phyloP scores from a whole-genome alignment of 2,888 invertebrate species.

The Mechanitis messenoides region DNA sequence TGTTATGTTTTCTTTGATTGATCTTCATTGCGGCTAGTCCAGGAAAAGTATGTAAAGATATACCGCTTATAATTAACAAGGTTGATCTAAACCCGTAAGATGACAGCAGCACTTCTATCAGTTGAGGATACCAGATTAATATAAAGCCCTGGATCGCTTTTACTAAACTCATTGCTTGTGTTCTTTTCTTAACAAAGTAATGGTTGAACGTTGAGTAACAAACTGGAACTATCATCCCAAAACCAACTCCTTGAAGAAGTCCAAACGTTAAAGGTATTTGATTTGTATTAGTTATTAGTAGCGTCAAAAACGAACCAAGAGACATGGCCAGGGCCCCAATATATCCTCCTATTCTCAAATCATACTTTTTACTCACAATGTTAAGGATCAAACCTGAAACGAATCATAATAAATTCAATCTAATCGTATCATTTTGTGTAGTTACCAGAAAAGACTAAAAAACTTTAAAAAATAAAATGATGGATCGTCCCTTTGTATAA shows the following conservation, averaged over 20 bases:
- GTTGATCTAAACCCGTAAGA: slow-evolving; percentile 80
- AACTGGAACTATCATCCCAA: slow-evolving; percentile 80
- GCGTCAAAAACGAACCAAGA: slow-evolving; percentile 70
- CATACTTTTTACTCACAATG: slow-evolving; percentile 67
- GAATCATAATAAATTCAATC: slow-evolving; percentile 10
- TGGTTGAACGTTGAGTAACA: slow-evolving; percentile 79
- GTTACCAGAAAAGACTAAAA: neutral
- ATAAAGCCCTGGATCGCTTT: slow-evolving; percentile 78
- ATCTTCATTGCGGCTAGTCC: slow-evolving; percentile 78
- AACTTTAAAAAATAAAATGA: no score
- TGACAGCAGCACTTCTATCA: slow-evolving; percentile 68
- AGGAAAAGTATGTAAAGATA: slow-evolving; percentile 77
- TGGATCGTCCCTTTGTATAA: no score
- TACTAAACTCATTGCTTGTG: slow-evolving; percentile 78
- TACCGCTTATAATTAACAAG: slow-evolving; percentile 74
- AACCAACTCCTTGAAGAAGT: slow-evolving; percentile 77
- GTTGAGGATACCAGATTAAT: slow-evolving; percentile 76
- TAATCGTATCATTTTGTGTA: neutral
- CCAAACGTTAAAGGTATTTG: slow-evolving; percentile 77
- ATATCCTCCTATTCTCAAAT: slow-evolving; percentile 74
- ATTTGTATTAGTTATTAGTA: slow-evolving; percentile 72
- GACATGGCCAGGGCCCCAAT: slow-evolving; percentile 72
- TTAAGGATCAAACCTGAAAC: slow-evolving; percentile 78
- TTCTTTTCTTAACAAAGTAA: slow-evolving; percentile 78
- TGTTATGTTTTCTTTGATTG: slow-evolving; percentile 28